These are phyloP conservation scores for Menidia menidia DNA, from an alignment of 2,797 vertebrate species.

Conservation along the genomic window DNA sequence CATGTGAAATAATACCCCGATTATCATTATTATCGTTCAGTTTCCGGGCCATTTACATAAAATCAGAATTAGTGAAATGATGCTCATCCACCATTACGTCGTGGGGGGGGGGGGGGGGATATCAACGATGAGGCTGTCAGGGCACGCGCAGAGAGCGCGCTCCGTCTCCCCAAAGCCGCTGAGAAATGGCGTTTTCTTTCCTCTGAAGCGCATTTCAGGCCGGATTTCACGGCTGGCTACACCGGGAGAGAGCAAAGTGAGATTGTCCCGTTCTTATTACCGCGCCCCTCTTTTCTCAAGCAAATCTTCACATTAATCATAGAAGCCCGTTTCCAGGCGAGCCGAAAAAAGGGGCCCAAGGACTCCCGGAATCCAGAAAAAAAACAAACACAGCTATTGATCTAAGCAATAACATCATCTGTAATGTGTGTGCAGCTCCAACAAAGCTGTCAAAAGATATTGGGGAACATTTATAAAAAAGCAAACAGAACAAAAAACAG, in stretches of 20 bases:
- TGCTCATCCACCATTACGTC: conserved; percentile 43
- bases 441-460: background rate
- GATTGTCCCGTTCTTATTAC: conserved; percentile 91
- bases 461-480: background rate
- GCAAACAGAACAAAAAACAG: background rate
- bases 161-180: conserved; percentile 81
- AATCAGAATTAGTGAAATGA: conserved; percentile 92
- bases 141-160: conserved; percentile 83
- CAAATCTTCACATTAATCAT: conserved; percentile 98
- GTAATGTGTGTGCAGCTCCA: background rate
- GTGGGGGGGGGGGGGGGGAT: conserved; percentile 9
- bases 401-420: conserved; percentile 26
- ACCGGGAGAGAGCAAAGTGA: conserved; percentile 80
- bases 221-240: conserved; percentile 95
- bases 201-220: conserved; percentile 92
- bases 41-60: conserved; percentile 91
- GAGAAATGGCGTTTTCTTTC: conserved; percentile 95
- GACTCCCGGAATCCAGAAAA: conserved; percentile 55
- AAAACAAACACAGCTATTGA: conserved; percentile 12
- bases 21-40: conserved; percentile 85
- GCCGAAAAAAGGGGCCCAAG: conserved; percentile 50
- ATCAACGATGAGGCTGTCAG: conserved; percentile 82
- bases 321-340: conserved; percentile 82
- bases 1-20: conserved; percentile 89
- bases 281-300: conserved; percentile 89